Evolutionary conservation across 2,888 invertebrate species (phyloP).

Genomic region (Aleiodes testaceus): DNA sequence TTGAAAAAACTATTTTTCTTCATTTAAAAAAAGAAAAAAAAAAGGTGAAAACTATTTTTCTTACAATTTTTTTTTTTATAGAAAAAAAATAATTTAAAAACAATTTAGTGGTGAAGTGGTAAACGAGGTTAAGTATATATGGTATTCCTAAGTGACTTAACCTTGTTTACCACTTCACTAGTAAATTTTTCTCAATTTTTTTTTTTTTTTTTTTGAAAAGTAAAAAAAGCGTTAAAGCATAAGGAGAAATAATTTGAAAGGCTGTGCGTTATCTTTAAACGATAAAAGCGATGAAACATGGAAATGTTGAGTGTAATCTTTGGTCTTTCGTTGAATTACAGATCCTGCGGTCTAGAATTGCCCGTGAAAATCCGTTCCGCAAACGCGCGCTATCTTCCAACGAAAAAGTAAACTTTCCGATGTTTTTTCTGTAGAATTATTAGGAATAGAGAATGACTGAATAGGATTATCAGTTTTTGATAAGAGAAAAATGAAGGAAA

Average conservation of each 20-base stretch:
- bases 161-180: too few species aligned
- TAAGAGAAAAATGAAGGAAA: constrained; percentile 8
- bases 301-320: constrained; percentile 24
- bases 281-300: constrained; percentile 31
- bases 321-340: constrained; percentile 14
- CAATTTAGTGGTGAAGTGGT: too few species aligned
- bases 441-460: not conserved
- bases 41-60: too few species aligned
- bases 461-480: not conserved
- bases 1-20: too few species aligned
- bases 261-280: constrained; percentile 20
- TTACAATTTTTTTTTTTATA: too few species aligned
- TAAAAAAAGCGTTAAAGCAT: not conserved
- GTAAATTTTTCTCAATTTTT: too few species aligned
- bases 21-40: too few species aligned
- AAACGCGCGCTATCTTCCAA: not conserved
- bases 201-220: not conserved
- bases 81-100: too few species aligned
- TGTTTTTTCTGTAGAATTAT: not conserved
- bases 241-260: constrained; percentile 19
- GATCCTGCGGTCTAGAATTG: constrained; percentile 10
- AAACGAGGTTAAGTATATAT: too few species aligned
- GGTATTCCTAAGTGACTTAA: too few species aligned
- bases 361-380: not conserved
- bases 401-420: not conserved